phyloP scores from a whole-genome alignment of 2,113 vertebrate species.

The Lutjanus erythropterus region DNA sequence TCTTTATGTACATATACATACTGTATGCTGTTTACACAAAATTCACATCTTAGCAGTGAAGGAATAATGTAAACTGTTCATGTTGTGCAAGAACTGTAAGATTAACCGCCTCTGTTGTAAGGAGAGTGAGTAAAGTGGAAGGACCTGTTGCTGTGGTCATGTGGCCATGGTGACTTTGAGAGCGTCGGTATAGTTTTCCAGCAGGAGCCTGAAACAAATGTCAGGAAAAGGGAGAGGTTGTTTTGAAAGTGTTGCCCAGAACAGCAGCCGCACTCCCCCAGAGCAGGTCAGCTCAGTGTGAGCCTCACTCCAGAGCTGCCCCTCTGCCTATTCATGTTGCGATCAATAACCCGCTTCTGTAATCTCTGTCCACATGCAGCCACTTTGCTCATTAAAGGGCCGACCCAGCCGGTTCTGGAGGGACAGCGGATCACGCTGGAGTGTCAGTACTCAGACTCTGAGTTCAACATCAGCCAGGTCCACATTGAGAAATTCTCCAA shows the following conservation, averaged over 20 bases:
- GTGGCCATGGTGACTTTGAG: conserved; percentile 5
- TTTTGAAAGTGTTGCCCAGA: conserved; percentile 43
- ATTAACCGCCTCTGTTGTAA: background rate
- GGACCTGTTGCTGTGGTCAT: conserved; percentile 57
- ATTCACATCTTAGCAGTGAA: background rate
- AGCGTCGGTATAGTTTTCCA: conserved; percentile 16
- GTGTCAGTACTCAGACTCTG: conserved; percentile 73
- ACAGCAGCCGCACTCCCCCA: background rate
- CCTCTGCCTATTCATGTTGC: conserved; percentile 19
- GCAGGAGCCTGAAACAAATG: conserved; percentile 32
- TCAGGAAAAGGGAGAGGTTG: conserved; percentile 45
- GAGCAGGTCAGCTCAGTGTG: conserved; percentile 5
- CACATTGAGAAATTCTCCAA: conserved; percentile 76
- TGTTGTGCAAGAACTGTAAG: background rate
- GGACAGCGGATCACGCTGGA: conserved; percentile 76
- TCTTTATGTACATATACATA: background rate
- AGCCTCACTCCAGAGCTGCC: background rate
- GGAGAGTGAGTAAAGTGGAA: background rate
- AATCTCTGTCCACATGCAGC: conserved; percentile 75
- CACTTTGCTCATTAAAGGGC: conserved; percentile 79
- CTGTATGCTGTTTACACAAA: background rate
- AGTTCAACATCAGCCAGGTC: conserved; percentile 80
- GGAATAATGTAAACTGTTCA: background rate
- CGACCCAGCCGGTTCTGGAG: conserved; percentile 72
- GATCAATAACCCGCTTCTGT: conserved; percentile 55